Percentiles rank a stretch among this genome's conserved stretches.
Conservation (phyloP, 92 coral and sea anemone genomes). For the Paramuricea clavata region DNA sequence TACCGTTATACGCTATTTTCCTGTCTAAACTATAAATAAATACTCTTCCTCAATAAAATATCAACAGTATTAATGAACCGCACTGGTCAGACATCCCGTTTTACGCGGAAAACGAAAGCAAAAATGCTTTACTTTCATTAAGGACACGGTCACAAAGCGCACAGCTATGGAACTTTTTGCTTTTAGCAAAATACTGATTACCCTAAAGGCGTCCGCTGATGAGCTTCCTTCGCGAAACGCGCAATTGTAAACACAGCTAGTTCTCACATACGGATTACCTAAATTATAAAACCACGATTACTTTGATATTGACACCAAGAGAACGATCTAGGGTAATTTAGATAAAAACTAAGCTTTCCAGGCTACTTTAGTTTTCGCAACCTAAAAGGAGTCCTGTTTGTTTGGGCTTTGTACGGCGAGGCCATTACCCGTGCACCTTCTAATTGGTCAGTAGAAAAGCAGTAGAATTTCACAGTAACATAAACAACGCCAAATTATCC, state of each 20-base stretch:
- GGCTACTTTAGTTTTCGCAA: background rate
- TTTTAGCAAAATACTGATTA: background rate
- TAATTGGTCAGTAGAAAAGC: background rate
- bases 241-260: background rate
- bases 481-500: background rate
- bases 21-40: background rate
- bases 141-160: background rate
- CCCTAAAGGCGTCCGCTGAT: background rate
- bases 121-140: background rate
- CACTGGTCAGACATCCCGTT: conserved; percentile 7
- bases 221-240: background rate
- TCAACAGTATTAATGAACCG: background rate
- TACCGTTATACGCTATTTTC: background rate
- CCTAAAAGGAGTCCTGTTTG: background rate
- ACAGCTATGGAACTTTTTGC: background rate
- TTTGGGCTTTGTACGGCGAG: background rate
- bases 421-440: background rate
- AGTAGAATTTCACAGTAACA: background rate
- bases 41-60: background rate
- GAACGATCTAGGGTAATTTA: background rate
- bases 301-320: background rate
- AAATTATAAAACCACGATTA: background rate
- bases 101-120: conserved; percentile 3
- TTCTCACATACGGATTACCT: background rate
- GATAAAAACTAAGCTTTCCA: background rate